Evolutionary conservation across 2,113 vertebrate species (phyloP).

Genomic region (Murina feae): DNA sequence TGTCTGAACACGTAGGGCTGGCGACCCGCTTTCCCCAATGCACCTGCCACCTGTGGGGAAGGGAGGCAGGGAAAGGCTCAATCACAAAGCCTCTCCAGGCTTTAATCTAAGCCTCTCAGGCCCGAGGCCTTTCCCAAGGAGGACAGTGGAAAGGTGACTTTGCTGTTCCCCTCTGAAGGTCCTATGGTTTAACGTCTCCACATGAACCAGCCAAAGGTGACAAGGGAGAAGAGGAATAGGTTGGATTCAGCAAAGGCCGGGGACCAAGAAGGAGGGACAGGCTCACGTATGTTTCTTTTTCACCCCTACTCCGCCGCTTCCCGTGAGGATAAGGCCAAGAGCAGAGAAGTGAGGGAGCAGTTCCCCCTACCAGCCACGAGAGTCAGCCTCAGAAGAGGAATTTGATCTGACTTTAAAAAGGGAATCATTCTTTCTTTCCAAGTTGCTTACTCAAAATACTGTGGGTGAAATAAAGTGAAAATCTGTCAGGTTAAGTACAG

Average conservation of each 20-base stretch:
- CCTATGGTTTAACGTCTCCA: background rate
- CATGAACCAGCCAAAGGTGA: background rate
- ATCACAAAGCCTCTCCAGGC: background rate
- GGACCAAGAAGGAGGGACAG: background rate
- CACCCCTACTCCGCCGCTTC: background rate
- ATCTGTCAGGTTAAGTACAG: background rate
- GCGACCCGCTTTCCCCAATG: background rate
- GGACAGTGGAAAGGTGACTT: background rate
- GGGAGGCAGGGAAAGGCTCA: background rate
- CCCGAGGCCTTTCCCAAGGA: background rate
- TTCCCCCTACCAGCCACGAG: background rate
- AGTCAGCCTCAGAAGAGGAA: background rate
- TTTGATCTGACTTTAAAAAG: background rate
- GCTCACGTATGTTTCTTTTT: background rate
- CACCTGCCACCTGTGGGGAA: background rate
- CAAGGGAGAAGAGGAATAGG: background rate
- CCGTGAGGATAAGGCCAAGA: background rate
- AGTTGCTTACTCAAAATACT: background rate
- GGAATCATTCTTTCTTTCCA: background rate
- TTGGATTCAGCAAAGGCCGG: background rate
- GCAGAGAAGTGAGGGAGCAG: background rate
- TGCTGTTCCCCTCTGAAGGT: background rate
- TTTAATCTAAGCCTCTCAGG: background rate
- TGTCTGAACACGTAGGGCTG: background rate
- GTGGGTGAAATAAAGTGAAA: background rate